These are phyloP conservation scores for Stigmatopora nigra DNA, from an alignment of 2,113 vertebrate genomes.

Conservation along the genomic window DNA sequence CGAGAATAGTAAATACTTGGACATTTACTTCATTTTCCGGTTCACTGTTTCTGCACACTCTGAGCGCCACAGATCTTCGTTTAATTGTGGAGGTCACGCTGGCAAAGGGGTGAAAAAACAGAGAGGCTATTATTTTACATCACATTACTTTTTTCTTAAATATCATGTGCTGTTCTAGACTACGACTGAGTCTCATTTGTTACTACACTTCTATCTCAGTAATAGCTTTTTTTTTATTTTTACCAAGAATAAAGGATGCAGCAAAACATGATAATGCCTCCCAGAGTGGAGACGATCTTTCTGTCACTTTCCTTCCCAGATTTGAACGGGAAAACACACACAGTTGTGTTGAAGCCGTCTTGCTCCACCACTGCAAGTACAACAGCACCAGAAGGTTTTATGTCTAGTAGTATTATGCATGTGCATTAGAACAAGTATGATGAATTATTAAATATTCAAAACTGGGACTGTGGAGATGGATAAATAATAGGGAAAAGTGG, in stretches of 20 bases:
- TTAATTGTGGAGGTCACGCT: conserved; percentile 93
- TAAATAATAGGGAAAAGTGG: neutral
- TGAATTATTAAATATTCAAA: conserved; percentile 5
- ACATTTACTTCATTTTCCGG: conserved; percentile 81
- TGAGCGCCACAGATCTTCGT: conserved; percentile 83
- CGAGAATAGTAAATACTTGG: conserved; percentile 14
- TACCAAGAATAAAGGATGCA: conserved; percentile 95
- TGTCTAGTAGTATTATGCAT: neutral
- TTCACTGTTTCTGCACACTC: conserved; percentile 74
- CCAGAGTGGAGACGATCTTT: conserved; percentile 79
- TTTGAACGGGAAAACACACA: conserved; percentile 81
- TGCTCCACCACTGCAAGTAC: conserved; percentile 44
- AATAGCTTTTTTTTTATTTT: too few species aligned
- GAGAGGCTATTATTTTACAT: conserved; percentile 20
- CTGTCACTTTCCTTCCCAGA: conserved; percentile 77
- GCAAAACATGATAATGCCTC: conserved; percentile 77
- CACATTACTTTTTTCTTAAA: conserved; percentile 19
- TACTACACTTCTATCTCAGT: neutral
- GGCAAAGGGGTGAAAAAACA: conserved; percentile 11
- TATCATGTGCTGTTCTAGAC: conserved; percentile 36
- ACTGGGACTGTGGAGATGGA: neutral
- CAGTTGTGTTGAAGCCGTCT: conserved; percentile 75
- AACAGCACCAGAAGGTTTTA: conserved; percentile 3
- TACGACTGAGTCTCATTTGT: conserved; percentile 24
- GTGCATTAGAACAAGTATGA: neutral